phyloP scores from a whole-genome alignment of 2,888 invertebrate species.

The Meghimatium bilineatum region DNA sequence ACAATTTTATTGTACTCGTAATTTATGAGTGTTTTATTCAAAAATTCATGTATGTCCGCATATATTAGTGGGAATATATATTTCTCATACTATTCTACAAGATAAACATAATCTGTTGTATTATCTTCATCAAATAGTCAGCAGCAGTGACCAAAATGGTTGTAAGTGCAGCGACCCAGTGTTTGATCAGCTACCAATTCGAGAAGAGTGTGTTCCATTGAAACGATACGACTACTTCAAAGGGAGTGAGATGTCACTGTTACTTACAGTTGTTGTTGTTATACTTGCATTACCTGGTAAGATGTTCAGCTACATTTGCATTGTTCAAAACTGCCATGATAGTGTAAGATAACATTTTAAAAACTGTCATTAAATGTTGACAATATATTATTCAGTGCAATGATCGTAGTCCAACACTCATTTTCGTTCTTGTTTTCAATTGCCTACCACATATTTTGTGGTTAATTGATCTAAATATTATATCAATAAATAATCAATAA shows the following conservation, averaged over 20 bases:
- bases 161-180: constrained; percentile 40
- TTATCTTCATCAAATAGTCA: neutral
- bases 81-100: too few species aligned
- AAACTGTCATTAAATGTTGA: neutral
- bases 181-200: constrained; percentile 63
- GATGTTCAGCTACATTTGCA: constrained; percentile 50
- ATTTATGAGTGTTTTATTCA: too few species aligned
- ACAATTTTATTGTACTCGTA: too few species aligned
- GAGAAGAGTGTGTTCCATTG: constrained; percentile 93
- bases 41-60: too few species aligned
- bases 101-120: neutral
- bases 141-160: neutral
- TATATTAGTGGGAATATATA: too few species aligned
- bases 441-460: too few species aligned
- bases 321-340: neutral
- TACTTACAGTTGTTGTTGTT: constrained; percentile 93
- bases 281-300: constrained; percentile 90
- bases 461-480: too few species aligned
- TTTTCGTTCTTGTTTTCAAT: too few species aligned
- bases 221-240: constrained; percentile 90
- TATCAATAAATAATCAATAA: too few species aligned
- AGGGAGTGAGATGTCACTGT: constrained; percentile 96
- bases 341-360: neutral
- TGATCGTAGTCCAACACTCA: too few species aligned
- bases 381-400: too few species aligned